Evolutionary conservation across 2,797 vertebrate genomes (phyloP), one percentile per base, ranked within the genome.

Genomic region (Hippocampus kuda): DNA sequence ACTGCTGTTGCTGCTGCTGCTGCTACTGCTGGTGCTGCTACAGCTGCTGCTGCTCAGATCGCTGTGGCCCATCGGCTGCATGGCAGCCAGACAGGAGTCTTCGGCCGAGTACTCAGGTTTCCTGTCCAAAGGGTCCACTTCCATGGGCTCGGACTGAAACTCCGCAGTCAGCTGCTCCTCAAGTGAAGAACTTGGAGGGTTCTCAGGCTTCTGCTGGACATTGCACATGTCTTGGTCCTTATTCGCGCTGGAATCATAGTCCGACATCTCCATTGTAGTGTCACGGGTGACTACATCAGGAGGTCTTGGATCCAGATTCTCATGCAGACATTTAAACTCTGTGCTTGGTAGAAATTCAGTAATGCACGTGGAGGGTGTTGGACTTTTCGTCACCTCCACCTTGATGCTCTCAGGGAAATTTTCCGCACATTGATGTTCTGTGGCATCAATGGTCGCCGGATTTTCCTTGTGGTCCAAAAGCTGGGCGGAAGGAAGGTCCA

Each of bases 101-200:
- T 79, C 86, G 4, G 68, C 54, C 0, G 73, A 72, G 2, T 88
- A 86, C 87, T 92, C 81, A 2, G 87, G 77, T 79, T 91, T 94
- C 69, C 94, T 93, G 1, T 97, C 94, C 0, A 72, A 22, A 44
- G 82, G 82, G 42, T 88, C 87, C 77, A 76, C 80, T 12, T 91
- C 90, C 77, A 82, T 84, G 9, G 69, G 78, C 72, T 92, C 89
- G 9, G 72, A 42, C 0, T 66, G 9, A 26, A 42, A 1, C 2
- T 87, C 85, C 1, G 51, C 4, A 11, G 65, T 68, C 7, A 34
- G 10, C 49, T 67, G 54, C 38, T 38, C 68, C 41, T 89, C 87
- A 0, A 53, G 26, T 0, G 72, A 66, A 0, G 69, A 68, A 22
- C 67, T 46, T 57, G 87, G 86, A 54, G 53, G 75, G 70, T 63